Conservation (phyloP, 2,888 invertebrate species). For the Anthophora plumipes region DNA sequence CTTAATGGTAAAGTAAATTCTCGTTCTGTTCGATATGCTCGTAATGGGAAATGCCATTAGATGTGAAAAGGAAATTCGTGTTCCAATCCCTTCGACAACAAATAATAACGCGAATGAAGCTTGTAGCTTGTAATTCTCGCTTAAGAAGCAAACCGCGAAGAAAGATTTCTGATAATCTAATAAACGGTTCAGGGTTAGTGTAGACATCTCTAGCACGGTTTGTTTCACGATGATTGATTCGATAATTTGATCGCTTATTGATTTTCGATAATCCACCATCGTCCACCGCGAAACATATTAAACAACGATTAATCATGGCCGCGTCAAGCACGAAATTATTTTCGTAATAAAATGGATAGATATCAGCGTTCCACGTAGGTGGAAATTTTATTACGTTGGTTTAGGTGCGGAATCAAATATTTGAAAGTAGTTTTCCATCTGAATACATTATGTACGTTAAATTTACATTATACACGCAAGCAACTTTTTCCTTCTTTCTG, state of each 20-base stretch:
- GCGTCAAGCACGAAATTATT: conserved; percentile 39
- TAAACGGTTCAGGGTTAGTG: conserved; percentile 22
- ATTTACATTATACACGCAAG: not conserved
- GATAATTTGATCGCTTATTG: conserved; percentile 53
- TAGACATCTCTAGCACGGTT: conserved; percentile 1
- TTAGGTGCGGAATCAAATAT: not conserved
- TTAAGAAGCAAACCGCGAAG: not conserved
- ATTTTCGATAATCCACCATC: conserved; percentile 49
- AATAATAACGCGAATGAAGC: not conserved
- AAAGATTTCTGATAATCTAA: conserved; percentile 32
- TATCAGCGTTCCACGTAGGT: not conserved
- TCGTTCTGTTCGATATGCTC: not conserved
- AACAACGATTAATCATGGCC: conserved; percentile 57
- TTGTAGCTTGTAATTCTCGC: not conserved
- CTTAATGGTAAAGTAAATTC: not conserved
- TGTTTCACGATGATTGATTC: conserved; percentile 55
- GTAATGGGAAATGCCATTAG: not conserved
- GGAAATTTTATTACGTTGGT: conserved; percentile 1
- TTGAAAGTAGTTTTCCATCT: not conserved
- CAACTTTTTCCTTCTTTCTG: too few relatives aligned
- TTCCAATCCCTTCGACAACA: not conserved
- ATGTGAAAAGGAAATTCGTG: conserved; percentile 3
- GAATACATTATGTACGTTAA: not conserved
- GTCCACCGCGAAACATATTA: conserved; percentile 40
- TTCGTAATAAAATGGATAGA: conserved; percentile 29